A percentile compares a stretch with the other conserved stretches of the same genome.
phyloP scores from a whole-genome alignment of 1,140 invertebrate species.

The Yoshiicerus persimilis region DNA sequence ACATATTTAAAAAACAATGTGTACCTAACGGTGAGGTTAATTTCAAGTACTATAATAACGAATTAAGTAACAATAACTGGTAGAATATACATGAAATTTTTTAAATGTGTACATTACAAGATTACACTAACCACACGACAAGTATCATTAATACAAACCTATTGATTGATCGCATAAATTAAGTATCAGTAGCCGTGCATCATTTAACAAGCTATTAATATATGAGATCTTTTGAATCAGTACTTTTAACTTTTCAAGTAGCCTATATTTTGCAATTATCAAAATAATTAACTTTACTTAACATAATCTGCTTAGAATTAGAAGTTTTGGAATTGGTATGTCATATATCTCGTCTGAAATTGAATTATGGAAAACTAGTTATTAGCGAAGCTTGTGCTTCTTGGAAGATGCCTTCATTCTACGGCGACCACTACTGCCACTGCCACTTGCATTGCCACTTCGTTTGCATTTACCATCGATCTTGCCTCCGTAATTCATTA shows the following conservation, averaged over 20 bases:
- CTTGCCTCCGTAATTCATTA: slow-evolving; percentile 52
- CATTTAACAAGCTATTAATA: not conserved
- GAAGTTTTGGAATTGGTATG: no score
- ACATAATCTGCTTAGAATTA: no score
- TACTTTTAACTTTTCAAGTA: not conserved
- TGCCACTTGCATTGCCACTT: not conserved
- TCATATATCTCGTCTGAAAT: not conserved
- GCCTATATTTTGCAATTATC: not conserved
- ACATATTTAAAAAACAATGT: no score
- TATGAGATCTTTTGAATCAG: not conserved
- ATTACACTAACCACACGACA: no score
- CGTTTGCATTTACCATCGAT: not conserved
- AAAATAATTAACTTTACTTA: not conserved
- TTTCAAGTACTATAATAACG: no score
- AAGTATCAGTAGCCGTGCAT: no score
- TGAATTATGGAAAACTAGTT: not conserved
- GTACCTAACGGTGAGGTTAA: no score
- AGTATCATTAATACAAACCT: no score
- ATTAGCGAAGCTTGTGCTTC: not conserved
- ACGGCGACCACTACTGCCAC: not conserved
- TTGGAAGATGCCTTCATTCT: not conserved
- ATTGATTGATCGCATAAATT: no score
- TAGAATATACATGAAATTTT: no score
- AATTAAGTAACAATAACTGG: no score
- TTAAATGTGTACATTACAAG: no score